phyloP scores from a whole-genome alignment of 23 tunicate genomes.

The Trididemnum miniatum region DNA sequence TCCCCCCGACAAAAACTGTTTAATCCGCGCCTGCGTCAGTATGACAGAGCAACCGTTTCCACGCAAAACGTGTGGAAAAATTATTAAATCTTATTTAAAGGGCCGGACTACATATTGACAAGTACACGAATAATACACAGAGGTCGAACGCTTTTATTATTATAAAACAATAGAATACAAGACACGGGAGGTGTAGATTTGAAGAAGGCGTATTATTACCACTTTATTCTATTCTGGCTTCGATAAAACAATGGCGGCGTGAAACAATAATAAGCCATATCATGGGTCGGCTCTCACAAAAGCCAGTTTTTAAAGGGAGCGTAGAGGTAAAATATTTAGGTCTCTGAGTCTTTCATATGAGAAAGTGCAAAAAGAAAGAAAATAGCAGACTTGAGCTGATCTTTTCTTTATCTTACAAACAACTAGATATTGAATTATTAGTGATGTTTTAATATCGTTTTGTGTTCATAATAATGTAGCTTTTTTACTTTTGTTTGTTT shows the following conservation, averaged over 20 bases:
- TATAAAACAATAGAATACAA: conserved; percentile 33
- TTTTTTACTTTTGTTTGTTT: neutral
- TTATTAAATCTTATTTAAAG: neutral
- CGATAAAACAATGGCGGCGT: neutral
- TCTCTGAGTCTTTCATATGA: too few species aligned
- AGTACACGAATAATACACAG: neutral
- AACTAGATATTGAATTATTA: neutral
- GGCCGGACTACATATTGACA: neutral
- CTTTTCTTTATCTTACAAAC: neutral
- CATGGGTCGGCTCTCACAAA: conserved; percentile 14
- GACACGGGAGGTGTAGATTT: conserved; percentile 29
- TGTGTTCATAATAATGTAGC: conserved; percentile 1
- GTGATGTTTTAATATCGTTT: neutral
- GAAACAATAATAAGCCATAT: neutral
- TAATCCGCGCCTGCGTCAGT: too few species aligned
- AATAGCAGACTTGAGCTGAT: too few species aligned
- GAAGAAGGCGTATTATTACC: conserved; percentile 28
- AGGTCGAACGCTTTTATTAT: conserved; percentile 34
- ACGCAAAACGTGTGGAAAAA: too few species aligned
- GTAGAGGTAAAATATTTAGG: neutral
- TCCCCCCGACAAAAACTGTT: too few species aligned
- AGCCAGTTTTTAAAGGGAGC: neutral
- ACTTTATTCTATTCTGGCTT: neutral
- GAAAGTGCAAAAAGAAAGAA: too few species aligned
- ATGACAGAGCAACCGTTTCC: too few species aligned